A percentile compares a stretch with the other conserved stretches of the same genome.
phyloP scores from a whole-genome alignment of 2,888 invertebrate genomes.

The Megastigmus dorsalis region DNA sequence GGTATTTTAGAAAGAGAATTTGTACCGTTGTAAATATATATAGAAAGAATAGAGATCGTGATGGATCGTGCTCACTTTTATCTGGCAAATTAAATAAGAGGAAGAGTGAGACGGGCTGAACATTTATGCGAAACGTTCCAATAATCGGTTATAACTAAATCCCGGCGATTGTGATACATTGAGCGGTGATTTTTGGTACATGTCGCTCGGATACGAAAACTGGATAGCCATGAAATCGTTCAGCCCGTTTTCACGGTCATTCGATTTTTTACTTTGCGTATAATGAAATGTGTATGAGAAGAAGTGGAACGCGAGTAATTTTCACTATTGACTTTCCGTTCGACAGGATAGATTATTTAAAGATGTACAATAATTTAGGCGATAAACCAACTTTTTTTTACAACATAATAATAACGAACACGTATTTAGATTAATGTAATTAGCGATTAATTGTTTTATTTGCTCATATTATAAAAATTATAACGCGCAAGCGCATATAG shows the following conservation, averaged over 20 bases:
- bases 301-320: background rate
- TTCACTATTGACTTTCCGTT: background rate
- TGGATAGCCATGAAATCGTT: conserved; percentile 6
- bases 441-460: background rate
- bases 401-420: conserved; percentile 1
- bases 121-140: background rate
- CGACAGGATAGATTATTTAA: background rate
- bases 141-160: background rate
- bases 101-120: background rate
- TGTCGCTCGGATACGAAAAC: background rate
- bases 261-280: background rate
- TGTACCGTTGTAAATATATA: conserved; percentile 31
- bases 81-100: background rate
- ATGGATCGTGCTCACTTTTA: conserved; percentile 2
- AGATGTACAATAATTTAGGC: conserved; percentile 12
- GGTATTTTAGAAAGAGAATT: conserved; percentile 10
- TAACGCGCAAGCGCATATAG: background rate
- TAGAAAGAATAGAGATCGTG: background rate
- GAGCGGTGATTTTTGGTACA: background rate
- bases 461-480: background rate
- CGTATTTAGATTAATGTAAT: conserved; percentile 11
- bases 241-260: background rate
- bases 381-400: conserved; percentile 6
- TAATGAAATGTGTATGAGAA: background rate
- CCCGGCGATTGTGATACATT: no score